Base-by-base conservation (phyloP, 2,113 vertebrate genomes). In the Bufo gargarizans region DNA sequence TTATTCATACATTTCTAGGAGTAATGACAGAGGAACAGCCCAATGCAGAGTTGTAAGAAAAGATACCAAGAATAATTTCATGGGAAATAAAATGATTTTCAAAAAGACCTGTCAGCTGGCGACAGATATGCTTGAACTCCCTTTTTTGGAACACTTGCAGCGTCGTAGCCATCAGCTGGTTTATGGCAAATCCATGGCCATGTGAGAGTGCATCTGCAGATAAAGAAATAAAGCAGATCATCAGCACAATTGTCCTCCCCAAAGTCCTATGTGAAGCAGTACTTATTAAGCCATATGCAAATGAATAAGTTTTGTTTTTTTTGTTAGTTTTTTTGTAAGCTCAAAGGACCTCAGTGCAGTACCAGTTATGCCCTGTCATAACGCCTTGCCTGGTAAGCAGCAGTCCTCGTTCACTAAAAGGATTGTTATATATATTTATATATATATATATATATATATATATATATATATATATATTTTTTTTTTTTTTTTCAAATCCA, bases 401-500 rank as follows among this genome's bases (percentile, higher is more conserved):
- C 80, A 84, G 20, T 53, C 80, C 77, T 56, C 77, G 16, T 78
- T 87, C 86, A 61, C 81, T 89, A 69, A 89, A 89, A 84, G 82
- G 87, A 84, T 89, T 33, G 33, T 33, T 33, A 1, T 33, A 33
- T 33, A 33, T 33, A 33, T 33, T 33, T 33, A 33, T 33, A 33
- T 33, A 33, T 33, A 33, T 33, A n/a, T n/a, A n/a, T 33, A 1
- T 33, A 33, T 33, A 33, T 33, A 33, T 33, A 33, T n/a, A n/a
- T n/a, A n/a, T n/a, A n/a, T n/a, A n/a, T 33, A 1, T 33, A 33
- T 33, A 33, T 33, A 33, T 33, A 33, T 33, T n/a, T n/a, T n/a
- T n/a, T 88, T 88, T 88, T 88, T 88, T 87, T 56, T 49, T 56
- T 88, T 72, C 87, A 84, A 89, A 89, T 89, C 87, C 87, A 78